These are phyloP conservation scores for Heliornis fulica DNA, from an alignment of 2,113 vertebrate species.

Conservation along the genomic window DNA sequence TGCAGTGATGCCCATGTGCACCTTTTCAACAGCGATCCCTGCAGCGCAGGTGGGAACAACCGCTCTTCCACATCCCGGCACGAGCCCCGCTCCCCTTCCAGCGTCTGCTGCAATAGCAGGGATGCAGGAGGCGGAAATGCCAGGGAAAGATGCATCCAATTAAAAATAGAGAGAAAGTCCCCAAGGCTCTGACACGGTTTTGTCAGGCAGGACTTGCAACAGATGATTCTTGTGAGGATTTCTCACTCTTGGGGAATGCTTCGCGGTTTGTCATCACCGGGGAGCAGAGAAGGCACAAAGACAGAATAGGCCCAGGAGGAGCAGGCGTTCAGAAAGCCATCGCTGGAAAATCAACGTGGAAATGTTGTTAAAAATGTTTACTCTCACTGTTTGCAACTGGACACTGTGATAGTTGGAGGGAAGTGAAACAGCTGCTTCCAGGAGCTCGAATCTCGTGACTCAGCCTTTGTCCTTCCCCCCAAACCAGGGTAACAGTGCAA, in stretches of 20 bases:
- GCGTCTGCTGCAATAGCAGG: not conserved
- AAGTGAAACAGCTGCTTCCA: slow-evolving; percentile 15
- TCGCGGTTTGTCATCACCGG: not conserved
- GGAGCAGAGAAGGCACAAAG: not conserved
- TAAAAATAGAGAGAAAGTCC: slow-evolving; percentile 55
- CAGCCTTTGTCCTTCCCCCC: not conserved
- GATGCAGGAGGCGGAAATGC: not conserved
- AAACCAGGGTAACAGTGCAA: not conserved
- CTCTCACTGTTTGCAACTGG: not conserved
- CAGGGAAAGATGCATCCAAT: slow-evolving; percentile 21
- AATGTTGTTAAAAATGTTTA: slow-evolving; percentile 2
- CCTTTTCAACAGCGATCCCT: not conserved
- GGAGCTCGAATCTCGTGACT: not conserved
- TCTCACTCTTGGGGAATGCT: slow-evolving; percentile 39
- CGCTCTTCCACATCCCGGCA: not conserved
- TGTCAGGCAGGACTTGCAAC: slow-evolving; percentile 52
- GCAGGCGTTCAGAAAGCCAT: not conserved
- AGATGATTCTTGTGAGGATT: slow-evolving; percentile 50
- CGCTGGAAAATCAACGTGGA: not conserved
- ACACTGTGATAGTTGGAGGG: not conserved
- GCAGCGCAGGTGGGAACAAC: not conserved
- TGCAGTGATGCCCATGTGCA: not conserved
- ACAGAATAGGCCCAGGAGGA: not conserved
- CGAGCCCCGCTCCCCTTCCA: not conserved
- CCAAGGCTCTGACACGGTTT: slow-evolving; percentile 40